Percentiles rank a stretch among this genome's conserved stretches.
Evolutionary conservation across 1,140 invertebrate species (phyloP).

Genomic region (Drusus annulatus): DNA sequence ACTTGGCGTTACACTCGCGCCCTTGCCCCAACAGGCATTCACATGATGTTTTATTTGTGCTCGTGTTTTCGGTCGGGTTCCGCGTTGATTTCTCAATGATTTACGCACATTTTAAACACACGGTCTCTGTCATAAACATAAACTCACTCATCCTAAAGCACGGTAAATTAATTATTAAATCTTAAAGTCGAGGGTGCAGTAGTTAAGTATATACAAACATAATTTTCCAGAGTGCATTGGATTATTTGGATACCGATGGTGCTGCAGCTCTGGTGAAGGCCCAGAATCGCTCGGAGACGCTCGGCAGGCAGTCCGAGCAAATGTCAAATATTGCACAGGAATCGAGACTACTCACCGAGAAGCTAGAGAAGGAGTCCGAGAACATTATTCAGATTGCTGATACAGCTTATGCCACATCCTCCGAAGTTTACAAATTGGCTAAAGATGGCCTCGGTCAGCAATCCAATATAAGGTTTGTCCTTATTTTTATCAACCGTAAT

Average conservation of each 20-base stretch:
- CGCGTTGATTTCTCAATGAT: no score
- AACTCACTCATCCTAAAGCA: no score
- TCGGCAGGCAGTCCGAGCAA: slow-evolving; percentile 91
- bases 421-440: slow-evolving; percentile 84
- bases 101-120: no score
- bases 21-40: no score
- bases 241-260: slow-evolving; percentile 87
- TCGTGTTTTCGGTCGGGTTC: no score
- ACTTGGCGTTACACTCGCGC: no score
- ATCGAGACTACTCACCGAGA: slow-evolving; percentile 84
- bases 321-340: slow-evolving; percentile 93
- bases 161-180: no score
- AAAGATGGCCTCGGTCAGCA: slow-evolving; percentile 87
- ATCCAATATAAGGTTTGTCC: slow-evolving; percentile 78
- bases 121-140: no score
- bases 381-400: slow-evolving; percentile 84
- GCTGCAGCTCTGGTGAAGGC: slow-evolving; percentile 84
- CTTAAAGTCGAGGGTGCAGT: no score
- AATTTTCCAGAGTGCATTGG: slow-evolving; percentile 75
- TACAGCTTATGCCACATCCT: slow-evolving; percentile 87
- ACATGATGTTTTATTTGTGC: no score
- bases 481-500: slow-evolving; percentile 25
- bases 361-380: slow-evolving; percentile 83
- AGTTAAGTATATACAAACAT: not conserved
- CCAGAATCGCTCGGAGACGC: slow-evolving; percentile 85